Percentiles rank a stretch among this genome's conserved stretches.
phyloP scores from a whole-genome alignment of 2,888 invertebrate genomes.

The Caenorhabditis sp. region DNA sequence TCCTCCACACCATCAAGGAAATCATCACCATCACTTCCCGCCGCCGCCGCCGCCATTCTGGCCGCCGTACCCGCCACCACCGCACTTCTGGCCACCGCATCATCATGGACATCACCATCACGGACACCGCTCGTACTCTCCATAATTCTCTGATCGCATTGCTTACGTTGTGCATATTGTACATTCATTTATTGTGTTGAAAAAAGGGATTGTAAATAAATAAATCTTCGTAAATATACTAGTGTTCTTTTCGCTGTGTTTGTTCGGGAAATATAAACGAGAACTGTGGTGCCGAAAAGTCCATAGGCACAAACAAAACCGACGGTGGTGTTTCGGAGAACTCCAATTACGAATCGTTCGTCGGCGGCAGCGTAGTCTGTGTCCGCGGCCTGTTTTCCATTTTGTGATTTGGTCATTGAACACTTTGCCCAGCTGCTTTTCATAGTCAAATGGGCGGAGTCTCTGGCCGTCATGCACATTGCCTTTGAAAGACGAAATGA shows the following conservation, averaged over 20 bases:
- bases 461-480: slow-evolving; percentile 9
- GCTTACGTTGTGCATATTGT: slow-evolving; percentile 40
- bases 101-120: slow-evolving; percentile 43
- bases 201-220: slow-evolving; percentile 31
- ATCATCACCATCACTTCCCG: slow-evolving; percentile 35
- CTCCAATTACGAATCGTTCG: no score
- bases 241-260: neutral
- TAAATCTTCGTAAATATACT: neutral
- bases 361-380: slow-evolving; percentile 6
- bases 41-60: slow-evolving; percentile 41
- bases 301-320: neutral
- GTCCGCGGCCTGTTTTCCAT: no score
- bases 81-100: slow-evolving; percentile 45
- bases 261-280: no score
- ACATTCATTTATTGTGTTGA: slow-evolving; percentile 31
- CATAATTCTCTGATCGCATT: slow-evolving; percentile 14
- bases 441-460: slow-evolving; percentile 5
- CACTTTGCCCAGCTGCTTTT: neutral
- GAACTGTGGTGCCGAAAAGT: neutral
- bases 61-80: slow-evolving; percentile 41
- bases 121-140: slow-evolving; percentile 35
- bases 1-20: slow-evolving; percentile 29
- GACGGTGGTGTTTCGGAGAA: neutral
- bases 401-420: slow-evolving; percentile 6
- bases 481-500: slow-evolving; percentile 26